Base-by-base conservation (phyloP, 1,140 invertebrate species). In the Telenomus remus region DNA sequence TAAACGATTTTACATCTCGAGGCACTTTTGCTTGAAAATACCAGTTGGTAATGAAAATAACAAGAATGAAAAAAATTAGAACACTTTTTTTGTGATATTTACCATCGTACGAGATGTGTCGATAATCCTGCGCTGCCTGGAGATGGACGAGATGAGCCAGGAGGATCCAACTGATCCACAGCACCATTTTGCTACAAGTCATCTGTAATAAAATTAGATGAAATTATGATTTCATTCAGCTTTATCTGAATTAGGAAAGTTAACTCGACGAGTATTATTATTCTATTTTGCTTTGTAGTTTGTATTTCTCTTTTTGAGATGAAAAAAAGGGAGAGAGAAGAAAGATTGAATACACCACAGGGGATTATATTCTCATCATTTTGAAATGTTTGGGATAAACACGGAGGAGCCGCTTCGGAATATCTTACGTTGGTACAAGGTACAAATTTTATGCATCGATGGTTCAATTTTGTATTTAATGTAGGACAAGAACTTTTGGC, bases 141-240 rank as follows among this genome's bases (percentile, higher is more conserved):
- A 54, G 27, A 48, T 19, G 47, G 43, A 13, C 11, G 5, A 13
- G 43, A 13, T 47, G 44, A 47, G 33, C 13, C 50, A 55, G 34
- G 35, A 64, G 34, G 34, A 64, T 12, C 46, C 50, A 55, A 64
- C 33, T 42, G 46, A 64, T 64, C 61, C 61, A 55, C 43, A 42
- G 61, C 61, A 48, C 15, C 61, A 64, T 64, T 64, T 64, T 64
- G 39, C 14, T 54, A 39, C 43, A 47, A 35, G 46, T 54, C 13
- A 27, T 64, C 61, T 64, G 44, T 1, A 64, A 64, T 39, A 1
- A 55, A 48, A 64, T 27, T 27, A 27, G 6, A 27, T 27, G 1
- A 27, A 27, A 27, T 27, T 1, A 27, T 27, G 1, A 27, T 27
- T 27, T 27, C 6, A 27, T 27, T 27, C 19, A 27, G 6, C 19